These are phyloP conservation scores for Lepus timidus DNA, from an alignment of 2,113 vertebrate species.

Conservation along the genomic window DNA sequence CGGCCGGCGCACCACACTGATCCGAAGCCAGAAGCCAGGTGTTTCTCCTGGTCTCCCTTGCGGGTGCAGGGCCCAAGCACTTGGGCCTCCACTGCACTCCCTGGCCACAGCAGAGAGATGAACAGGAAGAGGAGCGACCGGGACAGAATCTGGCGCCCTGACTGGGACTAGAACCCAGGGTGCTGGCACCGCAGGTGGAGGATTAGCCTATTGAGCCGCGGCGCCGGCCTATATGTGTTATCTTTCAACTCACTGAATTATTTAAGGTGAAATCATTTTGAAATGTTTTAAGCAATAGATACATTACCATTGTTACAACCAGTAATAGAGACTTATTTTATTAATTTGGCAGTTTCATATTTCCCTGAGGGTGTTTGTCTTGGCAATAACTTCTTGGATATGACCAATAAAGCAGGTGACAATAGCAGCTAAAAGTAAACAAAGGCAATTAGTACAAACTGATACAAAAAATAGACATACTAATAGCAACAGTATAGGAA, in stretches of 20 bases:
- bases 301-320: background rate
- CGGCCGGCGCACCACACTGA: too few relatives aligned
- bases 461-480: background rate
- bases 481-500: background rate
- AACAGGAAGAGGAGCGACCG: too few relatives aligned
- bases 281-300: background rate
- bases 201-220: too few relatives aligned
- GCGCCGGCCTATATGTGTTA: background rate
- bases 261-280: background rate
- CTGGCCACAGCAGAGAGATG: too few relatives aligned
- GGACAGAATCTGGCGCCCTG: too few relatives aligned
- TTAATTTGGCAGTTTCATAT: background rate
- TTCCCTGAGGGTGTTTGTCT: background rate
- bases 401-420: background rate
- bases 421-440: background rate
- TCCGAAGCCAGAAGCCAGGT: too few relatives aligned
- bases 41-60: too few relatives aligned
- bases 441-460: background rate
- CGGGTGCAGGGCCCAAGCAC: too few relatives aligned
- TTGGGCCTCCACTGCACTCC: too few relatives aligned
- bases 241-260: background rate
- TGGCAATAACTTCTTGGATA: background rate
- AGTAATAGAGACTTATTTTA: background rate
- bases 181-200: too few relatives aligned
- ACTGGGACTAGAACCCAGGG: too few relatives aligned